Conservation (phyloP, 2,888 invertebrate genomes). For the Pyrrhopygopsis socrates region DNA sequence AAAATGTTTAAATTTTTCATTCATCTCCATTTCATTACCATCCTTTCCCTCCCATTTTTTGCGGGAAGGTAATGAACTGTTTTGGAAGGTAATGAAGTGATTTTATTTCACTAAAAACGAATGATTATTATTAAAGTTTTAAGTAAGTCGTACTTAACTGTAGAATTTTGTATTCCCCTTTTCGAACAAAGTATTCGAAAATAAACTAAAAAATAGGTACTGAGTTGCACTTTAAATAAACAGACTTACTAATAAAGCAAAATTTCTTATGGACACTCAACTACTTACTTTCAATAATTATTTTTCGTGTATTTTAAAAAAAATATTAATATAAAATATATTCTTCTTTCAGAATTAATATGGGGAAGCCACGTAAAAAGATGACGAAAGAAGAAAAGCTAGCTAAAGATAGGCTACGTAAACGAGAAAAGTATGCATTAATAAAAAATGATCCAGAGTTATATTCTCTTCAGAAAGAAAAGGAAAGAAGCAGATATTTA, state of each 20-base stretch:
- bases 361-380: neutral
- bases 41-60: slow-evolving; percentile 11
- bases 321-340: neutral
- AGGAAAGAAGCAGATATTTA: slow-evolving; percentile 18
- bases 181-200: neutral
- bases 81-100: neutral
- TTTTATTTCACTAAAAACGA: neutral
- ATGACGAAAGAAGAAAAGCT: neutral
- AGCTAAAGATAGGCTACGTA: neutral
- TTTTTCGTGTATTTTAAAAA: neutral
- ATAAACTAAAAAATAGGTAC: neutral
- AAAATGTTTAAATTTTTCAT: slow-evolving; percentile 11
- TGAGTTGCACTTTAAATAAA: neutral
- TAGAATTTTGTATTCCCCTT: no score
- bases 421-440: slow-evolving; percentile 6
- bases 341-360: neutral
- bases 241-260: neutral
- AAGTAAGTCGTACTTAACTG: neutral
- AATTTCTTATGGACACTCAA: neutral
- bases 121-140: neutral
- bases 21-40: slow-evolving; percentile 23
- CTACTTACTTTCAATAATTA: neutral
- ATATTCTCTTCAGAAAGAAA: slow-evolving; percentile 37
- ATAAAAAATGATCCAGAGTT: slow-evolving; percentile 28
- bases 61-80: slow-evolving; percentile 7